Conservation (phyloP, 2,888 invertebrate species). For the Caenorhabditis sinica region DNA sequence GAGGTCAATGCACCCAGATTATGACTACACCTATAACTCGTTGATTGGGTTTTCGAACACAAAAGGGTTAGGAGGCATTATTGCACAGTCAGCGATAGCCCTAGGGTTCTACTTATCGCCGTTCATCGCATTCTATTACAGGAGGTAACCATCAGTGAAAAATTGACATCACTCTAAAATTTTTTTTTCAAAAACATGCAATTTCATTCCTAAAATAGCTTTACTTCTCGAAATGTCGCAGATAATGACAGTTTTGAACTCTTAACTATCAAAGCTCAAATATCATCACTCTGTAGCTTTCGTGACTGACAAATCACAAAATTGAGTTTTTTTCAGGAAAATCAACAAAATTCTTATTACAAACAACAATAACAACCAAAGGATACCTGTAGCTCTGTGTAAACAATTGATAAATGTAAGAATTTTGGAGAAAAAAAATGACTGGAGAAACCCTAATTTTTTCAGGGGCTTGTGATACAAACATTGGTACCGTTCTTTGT, state of each 20-base stretch:
- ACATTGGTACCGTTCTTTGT: constrained; percentile 50
- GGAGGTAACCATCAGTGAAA: constrained; percentile 13
- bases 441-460: background rate
- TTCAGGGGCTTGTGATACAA: constrained; percentile 52
- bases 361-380: constrained; percentile 22
- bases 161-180: background rate
- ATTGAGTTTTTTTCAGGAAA: constrained; percentile 37
- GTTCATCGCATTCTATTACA: constrained; percentile 41
- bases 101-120: constrained; percentile 47
- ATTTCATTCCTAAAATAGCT: background rate
- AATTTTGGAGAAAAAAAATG: background rate
- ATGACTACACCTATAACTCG: constrained; percentile 37
- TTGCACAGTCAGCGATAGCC: constrained; percentile 41
- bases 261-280: background rate
- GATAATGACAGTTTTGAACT: background rate
- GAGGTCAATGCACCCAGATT: constrained; percentile 38
- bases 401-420: constrained; percentile 53
- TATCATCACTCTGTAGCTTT: constrained; percentile 17
- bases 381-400: constrained; percentile 47
- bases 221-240: too few species aligned
- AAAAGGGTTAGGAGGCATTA: constrained; percentile 32
- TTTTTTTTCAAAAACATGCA: background rate
- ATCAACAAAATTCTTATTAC: constrained; percentile 41
- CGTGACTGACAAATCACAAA: too few species aligned
- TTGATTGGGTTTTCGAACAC: constrained; percentile 50